phyloP scores from a whole-genome alignment of 1,140 invertebrate genomes.

The Listronotus oregonensis region DNA sequence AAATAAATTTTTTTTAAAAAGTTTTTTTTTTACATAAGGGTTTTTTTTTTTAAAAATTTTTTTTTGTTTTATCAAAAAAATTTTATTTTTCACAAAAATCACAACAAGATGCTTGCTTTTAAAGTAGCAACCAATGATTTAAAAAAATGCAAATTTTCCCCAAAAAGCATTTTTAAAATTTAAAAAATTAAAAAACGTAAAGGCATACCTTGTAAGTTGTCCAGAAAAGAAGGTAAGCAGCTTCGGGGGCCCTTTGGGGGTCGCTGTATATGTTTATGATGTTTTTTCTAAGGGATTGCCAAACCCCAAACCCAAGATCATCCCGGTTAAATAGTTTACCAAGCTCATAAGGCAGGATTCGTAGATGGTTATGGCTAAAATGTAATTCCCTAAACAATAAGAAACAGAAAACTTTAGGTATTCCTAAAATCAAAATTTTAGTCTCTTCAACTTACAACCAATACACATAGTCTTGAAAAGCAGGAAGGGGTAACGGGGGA shows the following conservation, averaged over 20 bases:
- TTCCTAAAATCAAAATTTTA: neutral
- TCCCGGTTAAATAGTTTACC: slow-evolving; percentile 97
- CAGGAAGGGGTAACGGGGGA: slow-evolving; percentile 1
- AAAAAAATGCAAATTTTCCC: too few relatives aligned
- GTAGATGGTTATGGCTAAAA: slow-evolving; percentile 91
- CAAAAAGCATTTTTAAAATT: too few relatives aligned
- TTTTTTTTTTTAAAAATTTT: too few relatives aligned
- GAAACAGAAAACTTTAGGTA: neutral
- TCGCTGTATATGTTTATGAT: slow-evolving; percentile 90
- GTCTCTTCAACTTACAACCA: slow-evolving; percentile 1
- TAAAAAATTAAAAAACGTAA: too few relatives aligned
- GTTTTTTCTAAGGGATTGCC: slow-evolving; percentile 95
- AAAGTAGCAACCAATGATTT: too few relatives aligned
- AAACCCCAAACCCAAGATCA: slow-evolving; percentile 84
- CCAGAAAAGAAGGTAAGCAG: slow-evolving; percentile 91
- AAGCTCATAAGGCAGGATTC: slow-evolving; percentile 93
- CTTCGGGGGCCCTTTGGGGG: slow-evolving; percentile 90
- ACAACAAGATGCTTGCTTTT: too few relatives aligned
- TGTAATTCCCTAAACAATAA: slow-evolving; percentile 81
- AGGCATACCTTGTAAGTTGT: slow-evolving; percentile 87
- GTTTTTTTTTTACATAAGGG: too few relatives aligned
- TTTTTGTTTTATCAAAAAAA: too few relatives aligned
- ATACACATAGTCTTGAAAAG: slow-evolving; percentile 8
- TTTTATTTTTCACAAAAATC: too few relatives aligned
- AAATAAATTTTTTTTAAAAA: too few relatives aligned